Conservation (phyloP, 2,113 vertebrate species). For the Anseranas semipalmata region DNA sequence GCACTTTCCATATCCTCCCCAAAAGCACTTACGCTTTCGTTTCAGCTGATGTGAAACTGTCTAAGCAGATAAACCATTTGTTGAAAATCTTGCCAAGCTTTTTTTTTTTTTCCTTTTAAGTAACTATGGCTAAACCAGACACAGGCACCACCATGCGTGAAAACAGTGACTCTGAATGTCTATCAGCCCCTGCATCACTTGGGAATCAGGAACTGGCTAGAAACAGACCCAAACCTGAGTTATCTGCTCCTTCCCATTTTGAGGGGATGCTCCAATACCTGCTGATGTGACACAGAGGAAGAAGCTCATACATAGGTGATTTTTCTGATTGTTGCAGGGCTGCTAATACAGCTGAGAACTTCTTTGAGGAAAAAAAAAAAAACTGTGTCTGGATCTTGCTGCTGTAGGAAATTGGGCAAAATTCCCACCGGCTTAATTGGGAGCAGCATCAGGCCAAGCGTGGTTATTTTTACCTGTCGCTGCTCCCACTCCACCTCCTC, state of each 20-base stretch:
- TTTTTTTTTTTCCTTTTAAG: neutral
- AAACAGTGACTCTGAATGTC: neutral
- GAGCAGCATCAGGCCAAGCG: constrained; percentile 28
- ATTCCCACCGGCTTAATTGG: constrained; percentile 43
- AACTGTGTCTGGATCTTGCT: neutral
- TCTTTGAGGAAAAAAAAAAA: neutral
- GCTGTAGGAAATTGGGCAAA: constrained; percentile 13
- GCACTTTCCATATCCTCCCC: constrained; percentile 22
- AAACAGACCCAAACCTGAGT: neutral
- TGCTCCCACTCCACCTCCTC: neutral
- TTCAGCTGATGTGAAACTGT: constrained; percentile 54
- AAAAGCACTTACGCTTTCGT: constrained; percentile 41
- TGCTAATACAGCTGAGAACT: neutral
- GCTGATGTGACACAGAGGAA: rapidly evolving
- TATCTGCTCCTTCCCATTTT: neutral
- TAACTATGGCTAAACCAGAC: neutral
- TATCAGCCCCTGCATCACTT: neutral
- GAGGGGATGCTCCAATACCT: neutral
- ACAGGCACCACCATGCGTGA: neutral
- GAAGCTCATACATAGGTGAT: rapidly evolving
- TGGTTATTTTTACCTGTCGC: constrained; percentile 58
- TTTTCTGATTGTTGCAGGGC: neutral
- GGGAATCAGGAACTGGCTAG: neutral
- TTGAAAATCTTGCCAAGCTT: neutral
- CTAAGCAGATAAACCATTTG: constrained; percentile 20